These are phyloP conservation scores for Acropternis orthonyx DNA, from an alignment of 2,797 vertebrate genomes.

Conservation along the genomic window DNA sequence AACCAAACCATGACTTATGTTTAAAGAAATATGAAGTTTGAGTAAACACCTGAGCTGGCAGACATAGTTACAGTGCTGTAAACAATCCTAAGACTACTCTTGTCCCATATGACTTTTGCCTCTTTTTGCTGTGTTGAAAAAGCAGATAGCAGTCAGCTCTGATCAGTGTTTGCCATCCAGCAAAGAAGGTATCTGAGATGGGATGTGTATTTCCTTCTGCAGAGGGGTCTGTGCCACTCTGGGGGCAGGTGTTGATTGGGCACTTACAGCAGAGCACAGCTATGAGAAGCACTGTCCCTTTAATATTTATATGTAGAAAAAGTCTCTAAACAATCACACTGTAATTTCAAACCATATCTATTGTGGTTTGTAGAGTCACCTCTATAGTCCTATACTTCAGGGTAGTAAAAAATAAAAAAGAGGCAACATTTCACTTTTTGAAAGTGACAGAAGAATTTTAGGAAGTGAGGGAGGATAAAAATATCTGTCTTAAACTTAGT, in stretches of 20 bases:
- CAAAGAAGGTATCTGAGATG: background rate
- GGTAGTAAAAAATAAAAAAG: background rate
- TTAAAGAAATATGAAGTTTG: background rate
- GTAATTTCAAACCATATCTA: background rate
- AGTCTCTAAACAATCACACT: background rate
- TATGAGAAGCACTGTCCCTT: background rate
- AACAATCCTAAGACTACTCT: background rate
- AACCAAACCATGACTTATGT: fast-evolving
- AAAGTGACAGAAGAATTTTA: background rate
- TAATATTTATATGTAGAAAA: background rate
- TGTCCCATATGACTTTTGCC: background rate
- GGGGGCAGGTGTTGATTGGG: background rate
- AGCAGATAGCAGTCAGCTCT: background rate
- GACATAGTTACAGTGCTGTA: background rate
- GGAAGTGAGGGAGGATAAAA: background rate
- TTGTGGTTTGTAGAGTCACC: background rate
- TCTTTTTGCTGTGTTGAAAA: background rate
- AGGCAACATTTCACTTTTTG: background rate
- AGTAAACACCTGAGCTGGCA: background rate
- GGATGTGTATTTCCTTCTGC: background rate
- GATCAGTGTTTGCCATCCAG: background rate
- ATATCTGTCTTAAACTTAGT: background rate
- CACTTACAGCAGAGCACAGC: background rate
- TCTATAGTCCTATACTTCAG: background rate
- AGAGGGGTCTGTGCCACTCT: background rate